These are phyloP conservation scores for Columbina picui DNA, from an alignment of 2,113 vertebrate species.

Conservation along the genomic window DNA sequence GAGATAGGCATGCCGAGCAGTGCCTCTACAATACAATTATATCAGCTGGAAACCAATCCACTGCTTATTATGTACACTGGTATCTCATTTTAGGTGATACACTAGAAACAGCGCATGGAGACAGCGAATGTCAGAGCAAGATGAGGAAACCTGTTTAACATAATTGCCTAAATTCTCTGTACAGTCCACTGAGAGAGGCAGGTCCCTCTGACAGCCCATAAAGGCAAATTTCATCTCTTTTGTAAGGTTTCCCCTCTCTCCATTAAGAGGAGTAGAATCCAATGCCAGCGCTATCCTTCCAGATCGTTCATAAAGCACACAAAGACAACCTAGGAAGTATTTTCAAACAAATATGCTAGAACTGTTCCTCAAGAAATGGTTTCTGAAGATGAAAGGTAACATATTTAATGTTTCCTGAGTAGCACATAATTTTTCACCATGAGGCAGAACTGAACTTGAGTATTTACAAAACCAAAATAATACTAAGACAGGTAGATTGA, in stretches of 20 bases:
- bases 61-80: neutral
- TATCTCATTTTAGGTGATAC: neutral
- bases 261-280: neutral
- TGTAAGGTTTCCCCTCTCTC: neutral
- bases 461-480: neutral
- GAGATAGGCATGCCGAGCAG: neutral
- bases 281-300: neutral
- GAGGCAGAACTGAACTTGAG: neutral
- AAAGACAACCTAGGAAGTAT: neutral
- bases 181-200: neutral
- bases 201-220: neutral
- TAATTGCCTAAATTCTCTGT: neutral
- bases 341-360: neutral
- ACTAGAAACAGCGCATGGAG: neutral
- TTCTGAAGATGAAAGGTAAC: neutral
- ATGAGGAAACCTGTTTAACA: neutral
- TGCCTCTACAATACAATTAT: neutral
- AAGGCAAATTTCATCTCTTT: neutral
- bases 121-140: neutral
- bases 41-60: slow-evolving; percentile 11
- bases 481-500: neutral
- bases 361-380: neutral
- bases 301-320: neutral
- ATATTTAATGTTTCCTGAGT: neutral
- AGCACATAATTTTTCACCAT: neutral